Percentiles rank a stretch among this genome's conserved stretches.
These are phyloP conservation scores for Astyanax mexicanus DNA, from an alignment of 2,797 vertebrate genomes.

Conservation along the genomic window DNA sequence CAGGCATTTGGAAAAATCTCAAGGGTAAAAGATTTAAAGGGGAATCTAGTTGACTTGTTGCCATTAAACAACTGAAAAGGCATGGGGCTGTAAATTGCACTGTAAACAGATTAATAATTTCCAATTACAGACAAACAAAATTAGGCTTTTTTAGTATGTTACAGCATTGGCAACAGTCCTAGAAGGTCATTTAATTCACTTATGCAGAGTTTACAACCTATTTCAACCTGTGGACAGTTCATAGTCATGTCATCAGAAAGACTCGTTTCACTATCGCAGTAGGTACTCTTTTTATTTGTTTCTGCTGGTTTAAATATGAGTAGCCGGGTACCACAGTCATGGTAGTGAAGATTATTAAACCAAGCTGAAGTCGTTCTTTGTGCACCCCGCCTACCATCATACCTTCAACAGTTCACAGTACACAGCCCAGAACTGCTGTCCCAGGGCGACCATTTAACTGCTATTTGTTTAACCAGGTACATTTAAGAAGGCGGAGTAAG, in stretches of 20 bases:
- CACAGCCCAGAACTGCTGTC: too few species aligned
- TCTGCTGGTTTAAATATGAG: background rate
- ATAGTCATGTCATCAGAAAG: background rate
- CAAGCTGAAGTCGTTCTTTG: too few species aligned
- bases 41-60: slow-evolving; percentile 19
- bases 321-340: background rate
- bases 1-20: slow-evolving; percentile 29
- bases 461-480: too few species aligned
- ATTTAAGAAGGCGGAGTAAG: too few species aligned
- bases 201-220: background rate
- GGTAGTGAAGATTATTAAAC: background rate
- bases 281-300: too few species aligned
- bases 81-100: slow-evolving; percentile 1
- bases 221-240: background rate
- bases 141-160: background rate
- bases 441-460: too few species aligned
- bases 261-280: background rate
- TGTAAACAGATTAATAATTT: slow-evolving; percentile 30
- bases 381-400: background rate
- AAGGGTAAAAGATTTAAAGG: slow-evolving; percentile 11
- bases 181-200: background rate
- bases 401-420: background rate
- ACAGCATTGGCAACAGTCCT: background rate
- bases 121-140: background rate
- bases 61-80: slow-evolving; percentile 27